Evolutionary conservation across 2,888 invertebrate genomes (phyloP).

Genomic region (Sabellastarte sp.): DNA sequence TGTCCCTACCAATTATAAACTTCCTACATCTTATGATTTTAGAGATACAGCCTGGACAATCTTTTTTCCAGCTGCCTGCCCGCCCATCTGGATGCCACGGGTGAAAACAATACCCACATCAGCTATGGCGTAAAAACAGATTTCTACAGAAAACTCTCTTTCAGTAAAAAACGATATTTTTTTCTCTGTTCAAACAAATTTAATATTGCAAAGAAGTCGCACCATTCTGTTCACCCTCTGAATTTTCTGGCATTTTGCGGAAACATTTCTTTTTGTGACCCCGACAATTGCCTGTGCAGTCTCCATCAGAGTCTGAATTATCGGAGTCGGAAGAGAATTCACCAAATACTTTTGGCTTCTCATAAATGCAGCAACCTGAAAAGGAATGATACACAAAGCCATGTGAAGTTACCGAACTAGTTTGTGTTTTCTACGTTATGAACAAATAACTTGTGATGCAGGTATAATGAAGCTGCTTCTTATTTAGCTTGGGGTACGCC

Average conservation of each 20-base stretch:
- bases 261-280: slow-evolving; percentile 55
- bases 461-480: too few relatives aligned
- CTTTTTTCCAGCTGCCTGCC: too few relatives aligned
- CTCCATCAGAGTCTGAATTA: slow-evolving; percentile 71
- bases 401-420: too few relatives aligned
- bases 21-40: too few relatives aligned
- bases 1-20: too few relatives aligned
- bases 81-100: too few relatives aligned
- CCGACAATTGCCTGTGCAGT: slow-evolving; percentile 44
- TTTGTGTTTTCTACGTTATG: neutral
- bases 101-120: too few relatives aligned
- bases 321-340: slow-evolving; percentile 83
- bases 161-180: neutral
- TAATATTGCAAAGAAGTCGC: neutral
- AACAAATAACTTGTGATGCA: too few relatives aligned
- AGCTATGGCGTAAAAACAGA: too few relatives aligned
- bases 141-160: neutral
- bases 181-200: neutral
- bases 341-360: slow-evolving; percentile 83
- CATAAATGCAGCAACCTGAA: slow-evolving; percentile 89
- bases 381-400: neutral
- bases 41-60: too few relatives aligned
- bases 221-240: neutral
- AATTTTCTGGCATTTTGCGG: slow-evolving; percentile 16
- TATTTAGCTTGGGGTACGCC: too few relatives aligned